A percentile compares a stretch with the other conserved stretches of the same genome.
These are phyloP conservation scores for Lampris incognitus DNA, from an alignment of 2,113 vertebrate species.

Conservation along the genomic window DNA sequence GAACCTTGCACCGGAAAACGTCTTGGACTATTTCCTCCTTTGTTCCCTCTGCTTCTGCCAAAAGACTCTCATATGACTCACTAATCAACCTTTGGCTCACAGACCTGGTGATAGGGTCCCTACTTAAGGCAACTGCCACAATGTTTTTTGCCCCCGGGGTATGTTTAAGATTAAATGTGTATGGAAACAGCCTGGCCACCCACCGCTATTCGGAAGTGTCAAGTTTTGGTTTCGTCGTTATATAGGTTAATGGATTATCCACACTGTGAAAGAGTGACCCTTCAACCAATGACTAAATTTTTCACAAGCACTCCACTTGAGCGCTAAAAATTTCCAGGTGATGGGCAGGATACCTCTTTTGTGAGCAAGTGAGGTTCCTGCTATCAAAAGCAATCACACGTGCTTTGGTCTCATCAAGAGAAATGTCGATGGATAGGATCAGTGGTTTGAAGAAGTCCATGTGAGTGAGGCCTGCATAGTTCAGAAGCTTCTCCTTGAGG, in stretches of 20 bases:
- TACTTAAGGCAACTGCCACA: not conserved
- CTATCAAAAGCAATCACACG: too few relatives aligned
- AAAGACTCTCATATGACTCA: slow-evolving; percentile 3
- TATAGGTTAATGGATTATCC: slow-evolving; percentile 26
- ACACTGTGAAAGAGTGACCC: slow-evolving; percentile 16
- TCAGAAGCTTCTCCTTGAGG: slow-evolving; percentile 16
- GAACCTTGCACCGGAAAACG: too few relatives aligned
- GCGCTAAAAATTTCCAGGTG: slow-evolving; percentile 19
- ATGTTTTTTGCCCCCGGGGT: slow-evolving; percentile 15
- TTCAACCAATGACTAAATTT: slow-evolving; percentile 27
- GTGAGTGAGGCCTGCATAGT: slow-evolving; percentile 22
- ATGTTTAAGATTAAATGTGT: slow-evolving; percentile 32
- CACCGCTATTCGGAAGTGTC: slow-evolving; percentile 24
- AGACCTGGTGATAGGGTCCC: slow-evolving; percentile 7
- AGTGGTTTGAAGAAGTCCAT: slow-evolving; percentile 17
- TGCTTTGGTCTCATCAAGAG: too few relatives aligned
- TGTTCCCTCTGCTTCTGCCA: slow-evolving; percentile 2
- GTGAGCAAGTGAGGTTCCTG: too few relatives aligned
- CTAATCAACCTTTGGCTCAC: slow-evolving; percentile 18
- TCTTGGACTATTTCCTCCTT: not conserved
- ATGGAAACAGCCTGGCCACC: not conserved
- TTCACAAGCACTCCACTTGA: slow-evolving; percentile 38
- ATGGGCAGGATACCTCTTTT: slow-evolving; percentile 27
- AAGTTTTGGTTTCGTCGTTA: slow-evolving; percentile 23
- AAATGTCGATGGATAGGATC: slow-evolving; percentile 6